Evolutionary conservation across 1,140 invertebrate genomes (phyloP), one percentile per base, ranked within the genome.

Genomic region (Mercenaria mercenaria): DNA sequence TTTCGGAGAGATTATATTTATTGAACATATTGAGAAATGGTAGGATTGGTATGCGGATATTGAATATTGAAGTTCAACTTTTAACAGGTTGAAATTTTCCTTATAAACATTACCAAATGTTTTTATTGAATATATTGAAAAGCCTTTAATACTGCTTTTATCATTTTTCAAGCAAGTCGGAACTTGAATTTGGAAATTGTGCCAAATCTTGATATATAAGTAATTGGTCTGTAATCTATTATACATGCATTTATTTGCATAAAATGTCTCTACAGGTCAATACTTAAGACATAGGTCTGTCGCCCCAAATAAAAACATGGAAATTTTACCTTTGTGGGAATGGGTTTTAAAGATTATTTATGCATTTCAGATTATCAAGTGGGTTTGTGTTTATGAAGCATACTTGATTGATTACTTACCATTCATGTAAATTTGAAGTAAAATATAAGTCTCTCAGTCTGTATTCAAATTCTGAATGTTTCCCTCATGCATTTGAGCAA

Each of bases 171-270:
- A n/a, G 59, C 59, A 64, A 29, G 59, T 64, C 26, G 26, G 15
- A 29, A 29, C 59, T 64, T 64, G 59, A 64, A 64, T 8, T 10
- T 10, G 26, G 1, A 64, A 64, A 64, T 64, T n/a, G n/a, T 64
- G 59, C 59, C 59, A 64, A 64, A 64, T 64, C 59, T 64, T 29
- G 59, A 64, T 64, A 64, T 64, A 20, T 29, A 41, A 29, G 29
- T 72, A 72, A 72, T 72, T 32, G 67, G 67, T 72, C 34, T 72
- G 67, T 72, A 72, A 72, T 72, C 34, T 3, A 39, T n/a, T n/a
- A n/a, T 72, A 72, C 67, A 72, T 72, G 67, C 67, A 72, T 72
- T n/a, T 59, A 59, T 59, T 59, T 59, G 43, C 43, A 47, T 47
- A 11, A 59, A 59, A 59, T n/a, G 20, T 4, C 15, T 59, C 4